phyloP scores from a whole-genome alignment of 2,888 invertebrate genomes.

The Hecatera dysodea region DNA sequence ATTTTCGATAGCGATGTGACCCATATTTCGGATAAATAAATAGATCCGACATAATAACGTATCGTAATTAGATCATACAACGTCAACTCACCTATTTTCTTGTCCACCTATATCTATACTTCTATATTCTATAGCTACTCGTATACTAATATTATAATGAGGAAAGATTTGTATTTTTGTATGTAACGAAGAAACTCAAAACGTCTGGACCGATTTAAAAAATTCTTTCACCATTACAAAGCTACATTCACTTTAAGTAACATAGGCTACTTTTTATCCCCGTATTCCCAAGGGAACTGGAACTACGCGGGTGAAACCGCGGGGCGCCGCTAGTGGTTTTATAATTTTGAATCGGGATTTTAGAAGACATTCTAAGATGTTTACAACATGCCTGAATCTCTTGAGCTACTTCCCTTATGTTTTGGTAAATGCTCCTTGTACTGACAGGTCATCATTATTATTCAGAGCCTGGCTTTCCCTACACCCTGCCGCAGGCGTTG shows the following conservation, averaged over 20 bases:
- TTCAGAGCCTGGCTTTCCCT: not conserved
- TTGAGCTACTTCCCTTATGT: not conserved
- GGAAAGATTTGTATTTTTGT: no score
- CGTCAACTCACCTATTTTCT: constrained; percentile 29
- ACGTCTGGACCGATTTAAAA: no score
- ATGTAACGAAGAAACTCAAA: no score
- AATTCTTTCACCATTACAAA: no score
- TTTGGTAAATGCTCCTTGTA: not conserved
- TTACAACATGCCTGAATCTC: not conserved
- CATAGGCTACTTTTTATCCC: no score
- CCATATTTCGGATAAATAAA: constrained; percentile 54
- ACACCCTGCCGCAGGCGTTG: not conserved
- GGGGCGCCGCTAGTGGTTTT: no score
- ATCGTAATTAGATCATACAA: constrained; percentile 56
- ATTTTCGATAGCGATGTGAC: constrained; percentile 24
- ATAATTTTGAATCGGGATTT: constrained; percentile 17
- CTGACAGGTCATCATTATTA: not conserved
- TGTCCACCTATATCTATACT: no score
- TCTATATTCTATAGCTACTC: no score
- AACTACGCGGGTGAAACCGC: no score
- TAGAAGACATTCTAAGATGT: constrained; percentile 14
- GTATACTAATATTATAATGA: no score
- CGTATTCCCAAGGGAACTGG: no score
- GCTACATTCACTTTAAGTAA: no score
- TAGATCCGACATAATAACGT: constrained; percentile 45